phyloP scores from a whole-genome alignment of 2,113 vertebrate species.

The Sinocyclocheilus anophthalmus region DNA sequence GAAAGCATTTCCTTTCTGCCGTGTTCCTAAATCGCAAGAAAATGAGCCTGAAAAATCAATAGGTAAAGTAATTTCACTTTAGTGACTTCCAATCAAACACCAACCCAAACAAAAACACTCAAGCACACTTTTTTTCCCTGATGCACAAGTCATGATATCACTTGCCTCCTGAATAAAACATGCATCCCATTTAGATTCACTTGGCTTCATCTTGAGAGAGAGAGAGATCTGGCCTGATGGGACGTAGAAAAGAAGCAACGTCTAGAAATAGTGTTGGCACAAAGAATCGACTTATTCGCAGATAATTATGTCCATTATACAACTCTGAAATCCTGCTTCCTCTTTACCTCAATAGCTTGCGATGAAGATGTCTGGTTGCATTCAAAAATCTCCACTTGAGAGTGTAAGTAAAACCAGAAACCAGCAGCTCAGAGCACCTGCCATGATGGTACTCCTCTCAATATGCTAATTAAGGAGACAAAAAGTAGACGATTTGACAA shows the following conservation, averaged over 20 bases:
- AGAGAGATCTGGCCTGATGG: slow-evolving; percentile 12
- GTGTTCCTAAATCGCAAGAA: slow-evolving; percentile 12
- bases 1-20: slow-evolving; percentile 1
- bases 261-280: slow-evolving; percentile 40
- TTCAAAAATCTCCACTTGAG: not conserved
- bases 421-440: slow-evolving; percentile 15
- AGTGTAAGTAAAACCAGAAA: slow-evolving; percentile 6
- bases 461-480: slow-evolving; percentile 26
- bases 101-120: slow-evolving; percentile 21
- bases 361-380: not conserved
- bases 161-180: slow-evolving; percentile 44
- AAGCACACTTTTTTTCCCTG: not conserved
- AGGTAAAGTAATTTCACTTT: slow-evolving; percentile 36
- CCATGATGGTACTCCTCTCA: slow-evolving; percentile 2
- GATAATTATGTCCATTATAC: slow-evolving; percentile 37
- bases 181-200: slow-evolving; percentile 39
- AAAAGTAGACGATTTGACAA: slow-evolving; percentile 23
- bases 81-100: slow-evolving; percentile 26
- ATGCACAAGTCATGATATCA: slow-evolving; percentile 25
- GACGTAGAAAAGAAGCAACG: slow-evolving; percentile 21
- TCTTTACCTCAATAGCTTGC: not conserved
- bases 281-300: slow-evolving; percentile 5
- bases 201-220: slow-evolving; percentile 29
- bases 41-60: slow-evolving; percentile 32
- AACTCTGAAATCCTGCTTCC: slow-evolving; percentile 11